Base-by-base conservation (phyloP, 1,140 invertebrate species). In the Euglossa dilemma region DNA sequence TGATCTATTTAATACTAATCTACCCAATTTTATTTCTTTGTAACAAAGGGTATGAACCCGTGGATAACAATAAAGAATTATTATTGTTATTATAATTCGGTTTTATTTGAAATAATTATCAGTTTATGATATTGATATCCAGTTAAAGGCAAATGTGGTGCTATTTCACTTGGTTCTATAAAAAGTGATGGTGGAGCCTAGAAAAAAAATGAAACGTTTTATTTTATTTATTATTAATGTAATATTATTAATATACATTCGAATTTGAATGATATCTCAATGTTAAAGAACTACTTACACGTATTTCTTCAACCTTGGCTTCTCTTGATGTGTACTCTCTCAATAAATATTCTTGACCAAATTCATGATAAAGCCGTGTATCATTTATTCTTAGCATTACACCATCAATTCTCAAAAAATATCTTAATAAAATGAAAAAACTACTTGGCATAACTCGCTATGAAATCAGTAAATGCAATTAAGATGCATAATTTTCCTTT, bases 381-480 rank as follows among this genome's bases (percentile, higher is more conserved):
- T 99, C 99, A 91, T 98, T 97, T 28, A 99, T 96, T 83, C 97
- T 95, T 0, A 99, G 95, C 90, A 99, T 95, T 0, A 99, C 98
- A 91, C 97, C 96, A 93, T 99, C 99, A 9, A 99, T 98, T 92
- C 99, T 95, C 74, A 99, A 94, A 93, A 99, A 99, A 91, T 97
- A 98, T 89, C 99, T 95, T 47, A 98, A 92, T 0, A 99, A 94
- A 73, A 99, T 96, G 92, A 99, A 99, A 95, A 99, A 99, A 89
- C 97, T 97, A 50, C 96, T 96, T 1, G 98, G 98, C 99, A 99
- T 99, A 0, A 99, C 98, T 91, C 99, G 96, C 98, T 99, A 95
- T 96, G 95, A 90, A 90, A 90, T 91, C 88, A 86, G 67, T 69
- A 66, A 69, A 73, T 28, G 67, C 79, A 28, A 87, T 73, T 84